These are phyloP conservation scores for Cantharis nigra DNA, from an alignment of 2,888 invertebrate species.

Conservation along the genomic window DNA sequence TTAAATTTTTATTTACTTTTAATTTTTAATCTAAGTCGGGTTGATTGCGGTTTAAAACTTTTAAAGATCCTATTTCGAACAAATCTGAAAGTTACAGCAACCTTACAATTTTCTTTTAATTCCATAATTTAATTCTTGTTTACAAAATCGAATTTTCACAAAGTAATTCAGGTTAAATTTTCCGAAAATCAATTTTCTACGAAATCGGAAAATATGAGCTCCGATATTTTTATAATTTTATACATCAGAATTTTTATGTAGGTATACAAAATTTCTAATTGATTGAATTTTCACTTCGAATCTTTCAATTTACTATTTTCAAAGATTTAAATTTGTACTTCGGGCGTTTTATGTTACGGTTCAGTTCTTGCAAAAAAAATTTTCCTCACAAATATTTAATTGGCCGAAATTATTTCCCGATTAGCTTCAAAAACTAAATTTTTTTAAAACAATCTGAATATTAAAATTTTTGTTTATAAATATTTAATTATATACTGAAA, in stretches of 20 bases:
- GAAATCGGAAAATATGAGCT: neutral
- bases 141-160: neutral
- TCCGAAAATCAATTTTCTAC: neutral
- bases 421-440: too few relatives aligned
- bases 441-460: too few relatives aligned
- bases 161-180: neutral
- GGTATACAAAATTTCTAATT: neutral
- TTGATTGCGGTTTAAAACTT: neutral
- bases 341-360: neutral
- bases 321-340: neutral
- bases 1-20: too few relatives aligned
- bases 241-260: neutral
- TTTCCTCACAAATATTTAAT: neutral
- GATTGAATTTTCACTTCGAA: neutral
- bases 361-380: neutral
- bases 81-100: neutral
- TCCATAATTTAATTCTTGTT: neutral
- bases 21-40: neutral
- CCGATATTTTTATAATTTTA: too few relatives aligned
- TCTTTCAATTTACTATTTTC: neutral
- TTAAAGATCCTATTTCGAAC: neutral
- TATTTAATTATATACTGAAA: neutral
- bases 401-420: neutral
- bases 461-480: too few relatives aligned
- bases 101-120: neutral